phyloP scores from a whole-genome alignment of 2,113 vertebrate species.

The Noctilio leporinus region DNA sequence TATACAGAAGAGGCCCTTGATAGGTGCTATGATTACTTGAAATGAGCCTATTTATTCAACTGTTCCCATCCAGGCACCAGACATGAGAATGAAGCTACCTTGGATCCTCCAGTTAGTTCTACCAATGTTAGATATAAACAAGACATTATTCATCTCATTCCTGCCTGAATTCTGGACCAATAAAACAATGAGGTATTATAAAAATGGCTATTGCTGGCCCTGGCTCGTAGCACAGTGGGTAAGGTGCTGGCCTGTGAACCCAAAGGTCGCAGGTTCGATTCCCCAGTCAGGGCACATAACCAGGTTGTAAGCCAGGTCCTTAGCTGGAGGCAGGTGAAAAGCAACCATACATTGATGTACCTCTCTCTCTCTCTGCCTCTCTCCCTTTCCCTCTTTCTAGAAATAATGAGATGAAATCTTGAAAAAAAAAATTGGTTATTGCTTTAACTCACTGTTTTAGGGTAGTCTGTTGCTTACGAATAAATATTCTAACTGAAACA shows the following conservation, averaged over 20 bases:
- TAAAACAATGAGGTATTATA: background rate
- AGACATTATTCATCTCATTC: background rate
- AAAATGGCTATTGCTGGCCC: background rate
- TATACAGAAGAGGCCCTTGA: rapidly evolving
- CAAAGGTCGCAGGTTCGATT: too few relatives aligned
- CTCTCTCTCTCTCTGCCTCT: too few relatives aligned
- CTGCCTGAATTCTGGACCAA: background rate
- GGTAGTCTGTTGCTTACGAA: background rate
- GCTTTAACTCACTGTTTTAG: background rate
- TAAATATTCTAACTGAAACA: background rate
- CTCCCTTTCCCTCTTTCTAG: too few relatives aligned
- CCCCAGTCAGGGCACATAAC: too few relatives aligned
- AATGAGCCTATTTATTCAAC: rapidly evolving
- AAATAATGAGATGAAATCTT: too few relatives aligned
- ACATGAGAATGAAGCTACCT: background rate
- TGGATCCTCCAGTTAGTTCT: background rate
- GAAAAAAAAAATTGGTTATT: background rate
- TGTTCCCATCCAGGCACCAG: background rate
- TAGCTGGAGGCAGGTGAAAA: too few relatives aligned
- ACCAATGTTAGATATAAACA: background rate
- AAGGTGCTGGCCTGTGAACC: too few relatives aligned
- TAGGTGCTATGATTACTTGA: background rate
- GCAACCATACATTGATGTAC: too few relatives aligned
- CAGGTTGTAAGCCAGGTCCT: too few relatives aligned
- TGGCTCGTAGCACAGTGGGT: too few relatives aligned